Percentiles rank a stretch among this genome's conserved stretches.
phyloP scores from a whole-genome alignment of 2,797 vertebrate genomes.

The Dendrocincla fuliginosa region DNA sequence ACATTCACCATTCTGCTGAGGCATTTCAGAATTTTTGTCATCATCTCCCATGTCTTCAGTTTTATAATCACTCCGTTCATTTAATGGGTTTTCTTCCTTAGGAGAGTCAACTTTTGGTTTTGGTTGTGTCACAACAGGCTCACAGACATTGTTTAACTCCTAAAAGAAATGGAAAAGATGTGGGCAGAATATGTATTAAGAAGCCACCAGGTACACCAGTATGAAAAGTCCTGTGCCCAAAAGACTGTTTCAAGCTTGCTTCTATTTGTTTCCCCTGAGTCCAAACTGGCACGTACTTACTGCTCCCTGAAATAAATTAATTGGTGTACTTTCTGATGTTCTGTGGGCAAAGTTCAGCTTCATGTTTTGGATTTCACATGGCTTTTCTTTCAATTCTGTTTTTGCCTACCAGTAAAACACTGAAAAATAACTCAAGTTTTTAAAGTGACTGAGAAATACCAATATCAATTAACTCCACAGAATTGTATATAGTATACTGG shows the following conservation, averaged over 20 bases:
- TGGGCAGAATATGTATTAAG: background rate
- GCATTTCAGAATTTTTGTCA: slow-evolving; percentile 69
- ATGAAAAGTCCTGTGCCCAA: background rate
- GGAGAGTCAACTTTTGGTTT: slow-evolving; percentile 83
- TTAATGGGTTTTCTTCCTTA: slow-evolving; percentile 78
- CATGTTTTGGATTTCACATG: background rate
- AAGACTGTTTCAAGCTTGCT: background rate
- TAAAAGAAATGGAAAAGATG: slow-evolving; percentile 5
- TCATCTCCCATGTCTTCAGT: slow-evolving; percentile 74
- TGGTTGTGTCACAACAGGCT: slow-evolving; percentile 80
- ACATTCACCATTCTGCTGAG: slow-evolving; percentile 78
- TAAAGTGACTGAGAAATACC: background rate
- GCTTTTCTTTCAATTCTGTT: background rate
- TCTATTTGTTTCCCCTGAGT: background rate
- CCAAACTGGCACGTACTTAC: background rate
- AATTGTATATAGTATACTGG: background rate
- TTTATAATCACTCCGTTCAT: slow-evolving; percentile 66
- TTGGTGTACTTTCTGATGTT: background rate
- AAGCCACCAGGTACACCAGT: background rate
- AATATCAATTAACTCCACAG: background rate
- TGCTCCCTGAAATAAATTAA: background rate
- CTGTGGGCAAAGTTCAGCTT: background rate
- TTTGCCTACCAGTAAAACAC: background rate
- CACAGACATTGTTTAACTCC: slow-evolving; percentile 78
- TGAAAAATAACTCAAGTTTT: background rate